phyloP scores from a whole-genome alignment of 2,113 vertebrate genomes.

The Hymenochirus boettgeri region DNA sequence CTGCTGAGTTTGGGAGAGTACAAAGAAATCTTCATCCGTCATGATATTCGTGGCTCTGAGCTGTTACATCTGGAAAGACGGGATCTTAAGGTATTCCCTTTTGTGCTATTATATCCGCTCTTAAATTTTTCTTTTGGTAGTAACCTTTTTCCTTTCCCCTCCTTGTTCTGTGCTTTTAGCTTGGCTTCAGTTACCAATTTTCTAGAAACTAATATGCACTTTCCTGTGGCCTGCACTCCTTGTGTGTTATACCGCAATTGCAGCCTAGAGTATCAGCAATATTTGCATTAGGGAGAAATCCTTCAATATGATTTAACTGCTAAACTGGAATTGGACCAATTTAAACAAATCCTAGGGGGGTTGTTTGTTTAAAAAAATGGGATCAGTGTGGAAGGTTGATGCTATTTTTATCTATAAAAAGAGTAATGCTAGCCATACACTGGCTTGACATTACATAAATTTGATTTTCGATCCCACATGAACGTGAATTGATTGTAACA shows the following conservation, averaged over 20 bases:
- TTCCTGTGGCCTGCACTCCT: conserved; percentile 48
- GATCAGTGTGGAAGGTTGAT: conserved; percentile 41
- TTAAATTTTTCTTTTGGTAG: conserved; percentile 55
- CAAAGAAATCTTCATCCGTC: conserved; percentile 95
- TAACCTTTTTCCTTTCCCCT: conserved; percentile 52
- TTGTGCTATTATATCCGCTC: conserved; percentile 68
- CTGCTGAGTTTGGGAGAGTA: conserved; percentile 98
- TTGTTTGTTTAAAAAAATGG: conserved; percentile 38
- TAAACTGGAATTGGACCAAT: background rate
- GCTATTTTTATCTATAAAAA: background rate
- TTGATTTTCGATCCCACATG: no score
- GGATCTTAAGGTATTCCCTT: conserved; percentile 95
- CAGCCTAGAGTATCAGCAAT: conserved; percentile 34
- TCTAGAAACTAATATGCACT: conserved; percentile 50
- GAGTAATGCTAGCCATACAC: no score
- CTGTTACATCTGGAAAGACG: conserved; percentile 98
- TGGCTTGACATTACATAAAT: no score
- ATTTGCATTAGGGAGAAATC: background rate
- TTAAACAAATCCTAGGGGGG: conserved; percentile 16
- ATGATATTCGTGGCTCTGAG: conserved; percentile 98
- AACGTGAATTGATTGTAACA: no score
- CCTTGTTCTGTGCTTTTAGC: conserved; percentile 62
- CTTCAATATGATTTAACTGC: conserved; percentile 6
- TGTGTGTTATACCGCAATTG: conserved; percentile 48
- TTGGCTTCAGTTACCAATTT: conserved; percentile 61